Evolutionary conservation across 2,113 vertebrate genomes (phyloP).

Genomic region (Tringa solitaria): DNA sequence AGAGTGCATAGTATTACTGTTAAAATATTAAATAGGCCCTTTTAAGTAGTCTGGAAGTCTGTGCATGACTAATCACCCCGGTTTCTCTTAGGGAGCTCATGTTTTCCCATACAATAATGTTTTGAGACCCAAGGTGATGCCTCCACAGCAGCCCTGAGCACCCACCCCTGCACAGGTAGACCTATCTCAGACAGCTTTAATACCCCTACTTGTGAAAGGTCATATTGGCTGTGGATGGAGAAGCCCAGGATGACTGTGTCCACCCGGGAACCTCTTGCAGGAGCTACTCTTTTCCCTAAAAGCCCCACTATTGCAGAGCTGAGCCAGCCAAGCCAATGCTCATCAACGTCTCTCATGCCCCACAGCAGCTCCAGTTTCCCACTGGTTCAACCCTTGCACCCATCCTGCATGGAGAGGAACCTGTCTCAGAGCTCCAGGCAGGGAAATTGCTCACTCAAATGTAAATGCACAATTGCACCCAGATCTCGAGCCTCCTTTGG

Average conservation of each 20-base stretch:
- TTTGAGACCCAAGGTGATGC: neutral
- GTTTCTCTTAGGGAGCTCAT: neutral
- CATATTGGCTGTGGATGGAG: neutral
- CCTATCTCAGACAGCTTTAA: neutral
- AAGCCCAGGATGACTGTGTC: neutral
- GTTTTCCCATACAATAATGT: neutral
- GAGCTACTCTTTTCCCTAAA: neutral
- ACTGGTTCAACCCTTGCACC: neutral
- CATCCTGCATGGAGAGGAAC: accelerated
- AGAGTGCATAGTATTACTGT: slow-evolving; percentile 56
- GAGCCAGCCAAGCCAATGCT: neutral
- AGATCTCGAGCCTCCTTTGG: neutral
- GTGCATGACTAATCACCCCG: neutral
- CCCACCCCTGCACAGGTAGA: neutral
- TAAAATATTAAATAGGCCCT: slow-evolving; percentile 29
- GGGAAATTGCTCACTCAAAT: neutral
- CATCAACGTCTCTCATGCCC: accelerated
- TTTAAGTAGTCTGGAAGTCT: neutral
- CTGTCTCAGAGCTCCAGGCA: neutral
- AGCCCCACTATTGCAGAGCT: neutral
- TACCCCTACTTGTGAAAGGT: neutral
- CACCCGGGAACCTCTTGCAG: neutral
- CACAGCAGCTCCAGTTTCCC: neutral
- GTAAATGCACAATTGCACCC: neutral
- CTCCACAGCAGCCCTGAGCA: neutral